A percentile compares a stretch with the other conserved stretches of the same genome.
phyloP scores from a whole-genome alignment of 2,888 invertebrate species.

The Diaprepes abbreviatus region DNA sequence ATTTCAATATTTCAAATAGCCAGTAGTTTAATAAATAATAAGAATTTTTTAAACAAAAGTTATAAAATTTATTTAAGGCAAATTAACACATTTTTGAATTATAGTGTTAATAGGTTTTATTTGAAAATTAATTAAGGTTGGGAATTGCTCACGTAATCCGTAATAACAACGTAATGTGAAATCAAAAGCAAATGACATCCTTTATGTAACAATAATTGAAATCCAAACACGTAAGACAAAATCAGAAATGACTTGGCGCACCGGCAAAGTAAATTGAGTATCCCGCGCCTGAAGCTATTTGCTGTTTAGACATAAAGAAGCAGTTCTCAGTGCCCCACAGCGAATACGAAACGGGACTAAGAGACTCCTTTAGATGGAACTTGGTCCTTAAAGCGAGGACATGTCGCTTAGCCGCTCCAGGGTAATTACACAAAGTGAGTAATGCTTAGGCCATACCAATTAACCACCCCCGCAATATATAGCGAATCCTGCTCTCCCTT shows the following conservation, averaged over 20 bases:
- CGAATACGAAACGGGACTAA: constrained; percentile 58
- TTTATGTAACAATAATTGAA: constrained; percentile 52
- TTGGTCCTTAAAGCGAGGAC: constrained; percentile 65
- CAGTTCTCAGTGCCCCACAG: constrained; percentile 63
- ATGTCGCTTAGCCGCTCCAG: constrained; percentile 66
- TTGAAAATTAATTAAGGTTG: constrained; percentile 23
- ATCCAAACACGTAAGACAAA: constrained; percentile 49
- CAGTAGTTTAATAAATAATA: too few species aligned
- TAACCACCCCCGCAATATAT: constrained; percentile 59
- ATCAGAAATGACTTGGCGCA: constrained; percentile 38
- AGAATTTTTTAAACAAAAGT: too few species aligned
- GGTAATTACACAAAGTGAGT: constrained; percentile 68
- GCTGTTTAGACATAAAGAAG: constrained; percentile 59
- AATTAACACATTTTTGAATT: too few species aligned
- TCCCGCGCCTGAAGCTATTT: constrained; percentile 54
- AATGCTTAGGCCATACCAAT: constrained; percentile 67
- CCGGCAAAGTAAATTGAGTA: constrained; percentile 56
- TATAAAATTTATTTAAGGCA: too few species aligned
- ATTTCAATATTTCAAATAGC: too few species aligned
- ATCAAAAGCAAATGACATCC: constrained; percentile 52
- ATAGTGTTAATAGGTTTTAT: too few species aligned
- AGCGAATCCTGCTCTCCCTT: constrained; percentile 43
- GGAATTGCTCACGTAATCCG: constrained; percentile 18
- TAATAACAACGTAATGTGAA: constrained; percentile 23
- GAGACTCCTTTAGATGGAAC: constrained; percentile 52